Conservation (phyloP, 2,888 invertebrate species). For the Thecocarcelia acutangulata region DNA sequence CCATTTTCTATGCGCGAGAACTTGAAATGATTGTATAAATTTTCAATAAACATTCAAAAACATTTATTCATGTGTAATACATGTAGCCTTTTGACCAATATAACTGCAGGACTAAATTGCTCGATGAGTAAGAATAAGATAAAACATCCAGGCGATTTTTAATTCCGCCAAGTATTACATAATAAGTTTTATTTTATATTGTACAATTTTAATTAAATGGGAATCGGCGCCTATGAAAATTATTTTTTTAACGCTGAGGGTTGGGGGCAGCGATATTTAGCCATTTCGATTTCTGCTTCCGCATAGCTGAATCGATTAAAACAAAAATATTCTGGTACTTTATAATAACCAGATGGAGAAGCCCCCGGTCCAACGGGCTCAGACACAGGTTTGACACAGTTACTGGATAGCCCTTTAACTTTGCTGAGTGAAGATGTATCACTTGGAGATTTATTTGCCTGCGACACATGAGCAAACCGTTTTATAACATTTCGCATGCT, state of each 20-base stretch:
- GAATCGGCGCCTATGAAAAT: constrained; percentile 32
- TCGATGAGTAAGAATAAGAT: too few relatives aligned
- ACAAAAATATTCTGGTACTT: constrained; percentile 93
- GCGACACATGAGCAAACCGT: constrained; percentile 72
- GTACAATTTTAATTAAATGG: constrained; percentile 22
- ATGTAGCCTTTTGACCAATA: too few relatives aligned
- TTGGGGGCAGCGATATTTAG: constrained; percentile 89
- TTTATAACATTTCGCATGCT: constrained; percentile 27
- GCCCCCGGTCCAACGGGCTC: constrained; percentile 80
- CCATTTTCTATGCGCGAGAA: constrained; percentile 98
- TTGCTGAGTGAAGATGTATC: constrained; percentile 74
- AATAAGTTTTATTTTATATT: constrained; percentile 52
- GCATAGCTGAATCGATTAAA: constrained; percentile 89
- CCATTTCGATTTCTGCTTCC: constrained; percentile 93
- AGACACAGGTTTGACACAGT: constrained; percentile 83
- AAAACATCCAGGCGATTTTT: too few relatives aligned
- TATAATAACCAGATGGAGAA: constrained; percentile 85
- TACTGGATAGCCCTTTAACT: constrained; percentile 86
- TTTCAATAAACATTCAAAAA: constrained; percentile 26
- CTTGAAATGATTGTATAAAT: constrained; percentile 98
- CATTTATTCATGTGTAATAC: constrained; percentile 53
- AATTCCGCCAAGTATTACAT: too few relatives aligned
- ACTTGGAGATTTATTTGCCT: constrained; percentile 59
- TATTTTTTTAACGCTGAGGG: constrained; percentile 84
- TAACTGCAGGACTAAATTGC: too few relatives aligned